Evolutionary conservation across 2,888 invertebrate genomes (phyloP).

Genomic region (Gibbula magus): DNA sequence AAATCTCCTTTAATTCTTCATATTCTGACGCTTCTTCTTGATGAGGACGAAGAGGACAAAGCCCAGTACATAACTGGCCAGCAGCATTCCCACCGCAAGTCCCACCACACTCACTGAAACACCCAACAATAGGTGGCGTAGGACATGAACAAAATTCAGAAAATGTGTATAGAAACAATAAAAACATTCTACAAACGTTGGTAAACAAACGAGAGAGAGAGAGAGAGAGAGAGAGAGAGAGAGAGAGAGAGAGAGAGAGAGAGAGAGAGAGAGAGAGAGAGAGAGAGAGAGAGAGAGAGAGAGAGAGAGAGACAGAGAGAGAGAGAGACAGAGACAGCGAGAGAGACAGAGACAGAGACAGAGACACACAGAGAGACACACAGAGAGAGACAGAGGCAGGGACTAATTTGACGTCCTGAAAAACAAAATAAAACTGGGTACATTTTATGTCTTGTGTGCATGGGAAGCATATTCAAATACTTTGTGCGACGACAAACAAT

Average conservation of each 20-base stretch:
- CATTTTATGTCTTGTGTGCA: too few species aligned
- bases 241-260: too few species aligned
- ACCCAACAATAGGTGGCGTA: not conserved
- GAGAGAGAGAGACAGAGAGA: too few species aligned
- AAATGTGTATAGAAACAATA: not conserved
- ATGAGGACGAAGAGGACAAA: not conserved
- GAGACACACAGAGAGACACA: not conserved
- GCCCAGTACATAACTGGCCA: not conserved
- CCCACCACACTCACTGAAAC: not conserved
- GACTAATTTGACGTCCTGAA: not conserved
- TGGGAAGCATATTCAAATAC: too few species aligned
- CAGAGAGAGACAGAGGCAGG: not conserved
- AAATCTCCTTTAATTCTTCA: too few species aligned
- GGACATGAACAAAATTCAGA: not conserved
- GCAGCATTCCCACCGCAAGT: not conserved
- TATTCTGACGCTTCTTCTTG: not conserved
- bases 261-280: constrained; percentile 10
- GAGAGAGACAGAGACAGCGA: too few species aligned
- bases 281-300: constrained; percentile 10
- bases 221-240: too few species aligned
- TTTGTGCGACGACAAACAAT: too few species aligned
- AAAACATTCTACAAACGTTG: not conserved
- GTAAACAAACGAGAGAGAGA: not conserved
- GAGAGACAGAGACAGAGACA: too few species aligned
- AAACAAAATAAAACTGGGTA: not conserved